These are phyloP conservation scores for Pseudomyrmex pallidus DNA, from an alignment of 1,140 invertebrate genomes.

Conservation along the genomic window DNA sequence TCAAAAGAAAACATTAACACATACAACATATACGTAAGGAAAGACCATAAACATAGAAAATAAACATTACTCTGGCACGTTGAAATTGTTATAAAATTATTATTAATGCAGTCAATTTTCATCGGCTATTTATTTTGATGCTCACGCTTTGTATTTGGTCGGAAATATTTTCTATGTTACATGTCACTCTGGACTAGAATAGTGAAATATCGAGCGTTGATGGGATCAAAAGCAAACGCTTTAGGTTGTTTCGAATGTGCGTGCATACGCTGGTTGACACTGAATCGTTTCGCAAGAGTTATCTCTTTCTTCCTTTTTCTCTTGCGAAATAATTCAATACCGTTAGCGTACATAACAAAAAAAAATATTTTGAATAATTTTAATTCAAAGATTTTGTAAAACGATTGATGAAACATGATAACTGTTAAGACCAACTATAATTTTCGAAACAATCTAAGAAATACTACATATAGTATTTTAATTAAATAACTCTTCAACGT, in stretches of 20 bases:
- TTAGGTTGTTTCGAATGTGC: not conserved
- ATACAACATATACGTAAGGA: not conserved
- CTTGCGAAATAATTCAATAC: too few relatives aligned
- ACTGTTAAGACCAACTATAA: too few relatives aligned
- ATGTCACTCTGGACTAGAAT: constrained; percentile 63
- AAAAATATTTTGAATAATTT: constrained; percentile 17
- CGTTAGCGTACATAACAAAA: too few relatives aligned
- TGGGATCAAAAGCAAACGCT: constrained; percentile 18
- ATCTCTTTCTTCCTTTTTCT: too few relatives aligned
- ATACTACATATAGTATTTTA: too few relatives aligned
- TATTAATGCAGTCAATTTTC: not conserved
- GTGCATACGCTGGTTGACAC: too few relatives aligned
- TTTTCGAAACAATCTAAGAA: too few relatives aligned
- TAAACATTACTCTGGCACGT: constrained; percentile 46
- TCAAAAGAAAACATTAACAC: too few relatives aligned
- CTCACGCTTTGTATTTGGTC: constrained; percentile 19
- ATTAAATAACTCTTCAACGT: too few relatives aligned
- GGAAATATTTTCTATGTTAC: constrained; percentile 45
- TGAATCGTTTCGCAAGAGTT: too few relatives aligned
- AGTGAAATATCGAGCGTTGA: not conserved
- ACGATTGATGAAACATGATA: too few relatives aligned
- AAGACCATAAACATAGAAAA: constrained; percentile 27
- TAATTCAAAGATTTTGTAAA: not conserved
- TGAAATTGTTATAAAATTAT: constrained; percentile 6
- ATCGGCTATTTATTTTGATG: constrained; percentile 15